Percentiles rank a stretch among this genome's conserved stretches.
Conservation (phyloP, 2,888 invertebrate genomes). For the Cryptus viduatorius region DNA sequence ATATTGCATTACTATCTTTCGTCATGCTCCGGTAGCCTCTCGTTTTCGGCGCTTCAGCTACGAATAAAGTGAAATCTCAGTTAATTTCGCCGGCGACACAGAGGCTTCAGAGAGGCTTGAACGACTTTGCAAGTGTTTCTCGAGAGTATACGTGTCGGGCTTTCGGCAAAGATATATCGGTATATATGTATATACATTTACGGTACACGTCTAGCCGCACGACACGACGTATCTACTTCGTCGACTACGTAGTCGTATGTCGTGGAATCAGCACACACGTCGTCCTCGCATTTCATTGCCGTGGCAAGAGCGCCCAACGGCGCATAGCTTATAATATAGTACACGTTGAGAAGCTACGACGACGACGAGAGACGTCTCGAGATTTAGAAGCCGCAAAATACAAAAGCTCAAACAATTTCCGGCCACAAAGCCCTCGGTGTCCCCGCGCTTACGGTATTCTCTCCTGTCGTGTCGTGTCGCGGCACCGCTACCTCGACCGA, state of each 20-base stretch:
- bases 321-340: constrained; percentile 7
- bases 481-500: constrained; percentile 19
- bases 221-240: constrained; percentile 14
- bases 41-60: background rate
- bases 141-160: background rate
- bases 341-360: constrained; percentile 28
- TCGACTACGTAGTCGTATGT: background rate
- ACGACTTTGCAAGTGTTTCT: constrained; percentile 23
- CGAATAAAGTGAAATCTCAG: background rate
- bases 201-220: background rate
- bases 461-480: constrained; percentile 56
- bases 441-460: constrained; percentile 41
- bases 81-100: constrained; percentile 5
- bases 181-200: background rate
- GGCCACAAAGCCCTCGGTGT: constrained; percentile 75
- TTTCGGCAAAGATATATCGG: constrained; percentile 8
- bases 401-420: constrained; percentile 82
- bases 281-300: background rate
- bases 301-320: background rate
- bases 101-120: background rate
- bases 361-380: constrained; percentile 74
- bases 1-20: background rate
- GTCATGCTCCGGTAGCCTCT: background rate
- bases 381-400: constrained; percentile 82
- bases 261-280: constrained; percentile 15